Base-by-base conservation (phyloP, 64 coral and sea anemone genomes). In the Platygyra sinensis region DNA sequence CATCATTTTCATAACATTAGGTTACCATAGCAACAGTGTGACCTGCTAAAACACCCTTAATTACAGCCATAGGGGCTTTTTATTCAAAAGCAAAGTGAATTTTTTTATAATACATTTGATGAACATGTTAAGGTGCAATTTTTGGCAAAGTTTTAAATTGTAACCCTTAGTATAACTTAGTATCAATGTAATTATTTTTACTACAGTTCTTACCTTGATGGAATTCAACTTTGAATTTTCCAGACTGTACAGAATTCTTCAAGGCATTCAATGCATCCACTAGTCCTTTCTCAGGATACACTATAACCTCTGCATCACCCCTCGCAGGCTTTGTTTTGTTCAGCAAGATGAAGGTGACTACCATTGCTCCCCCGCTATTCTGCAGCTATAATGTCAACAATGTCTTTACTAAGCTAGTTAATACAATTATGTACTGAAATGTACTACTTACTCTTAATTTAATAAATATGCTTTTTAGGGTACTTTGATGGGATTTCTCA, bases 211-310 rank as follows among this genome's bases (percentile, higher is more conserved):
- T 29, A 71, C 81, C 42, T 50, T 5, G 28, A 2, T 50, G 30
- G 39, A 69, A 84, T 17, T 54, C 15, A 12, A 82, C 20, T 50
- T 63, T 72, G 29, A 91, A 73, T 19, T 74, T 25, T 15, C 89
- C 72, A 25, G 14, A 2, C 20, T 42, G 2, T 22, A 91, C 59
- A 50, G 65, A 75, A 27, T 52, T 76, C 13, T 30, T 91, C 72
- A 91, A 76, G 22, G 71, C 72, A 52, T 84, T 80, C 60, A 91
- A 15, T 18, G 79, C 89, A 3, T 91, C 52, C 27, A 62, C 64
- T 5, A 91, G 89, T 9, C 73, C 79, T 5, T 84, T 84, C 57
- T 91, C 71, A 16, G 52, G 63, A 85, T 85, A 85, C 30, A 83
- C 60, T 69, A 24, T 69, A 50, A 85, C 81, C 22, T 22, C 60